A percentile compares a stretch with the other conserved stretches of the same genome.
Evolutionary conservation across 1,140 invertebrate species (phyloP).

Genomic region (Oreohelix idahoensis): DNA sequence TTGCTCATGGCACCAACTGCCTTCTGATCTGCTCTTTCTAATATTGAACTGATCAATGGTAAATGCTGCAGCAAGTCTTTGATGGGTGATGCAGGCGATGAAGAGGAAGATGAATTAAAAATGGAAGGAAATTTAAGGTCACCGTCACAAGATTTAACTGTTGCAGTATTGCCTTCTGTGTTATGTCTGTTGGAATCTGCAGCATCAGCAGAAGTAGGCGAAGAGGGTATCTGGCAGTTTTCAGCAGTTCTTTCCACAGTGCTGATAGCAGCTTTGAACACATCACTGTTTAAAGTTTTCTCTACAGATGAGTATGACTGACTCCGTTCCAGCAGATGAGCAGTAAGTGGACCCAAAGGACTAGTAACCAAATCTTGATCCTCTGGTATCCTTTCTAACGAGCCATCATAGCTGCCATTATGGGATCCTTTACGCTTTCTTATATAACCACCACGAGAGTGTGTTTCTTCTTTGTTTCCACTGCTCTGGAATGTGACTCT

Average conservation of each 20-base stretch:
- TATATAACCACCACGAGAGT: background rate
- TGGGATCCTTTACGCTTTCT: slow-evolving; percentile 4
- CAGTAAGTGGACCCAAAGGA: background rate
- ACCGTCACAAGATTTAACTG: background rate
- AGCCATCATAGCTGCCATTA: slow-evolving; percentile 12
- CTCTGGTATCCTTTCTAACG: slow-evolving; percentile 21
- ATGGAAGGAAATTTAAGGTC: background rate
- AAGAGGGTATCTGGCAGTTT: background rate
- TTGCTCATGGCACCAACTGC: background rate
- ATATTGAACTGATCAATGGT: background rate
- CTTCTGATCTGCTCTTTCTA: background rate
- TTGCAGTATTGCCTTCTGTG: background rate
- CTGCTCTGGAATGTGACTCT: background rate
- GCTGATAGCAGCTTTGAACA: background rate
- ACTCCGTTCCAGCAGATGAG: slow-evolving; percentile 35
- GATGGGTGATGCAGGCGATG: background rate
- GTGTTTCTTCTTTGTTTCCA: background rate
- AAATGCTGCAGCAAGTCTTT: background rate
- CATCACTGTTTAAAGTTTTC: background rate
- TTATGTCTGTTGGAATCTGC: background rate
- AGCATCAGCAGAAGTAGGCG: background rate
- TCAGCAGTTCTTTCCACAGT: background rate
- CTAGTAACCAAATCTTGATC: slow-evolving; percentile 9
- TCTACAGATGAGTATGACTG: slow-evolving; percentile 34
- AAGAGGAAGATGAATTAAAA: background rate